Evolutionary conservation across 2,113 vertebrate species (phyloP).

Genomic region (Chelonoidis abingdonii): DNA sequence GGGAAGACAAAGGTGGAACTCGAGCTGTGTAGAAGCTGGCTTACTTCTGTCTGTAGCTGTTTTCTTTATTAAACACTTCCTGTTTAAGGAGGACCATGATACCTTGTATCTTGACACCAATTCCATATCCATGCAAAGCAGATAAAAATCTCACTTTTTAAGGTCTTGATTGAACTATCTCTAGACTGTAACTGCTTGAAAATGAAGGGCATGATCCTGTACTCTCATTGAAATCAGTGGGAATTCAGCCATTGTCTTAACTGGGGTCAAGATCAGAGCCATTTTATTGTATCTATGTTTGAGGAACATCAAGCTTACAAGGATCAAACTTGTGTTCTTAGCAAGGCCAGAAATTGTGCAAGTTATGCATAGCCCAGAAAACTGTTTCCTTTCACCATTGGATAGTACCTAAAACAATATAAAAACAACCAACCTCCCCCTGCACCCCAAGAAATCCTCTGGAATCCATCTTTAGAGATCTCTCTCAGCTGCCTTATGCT

Average conservation of each 20-base stretch:
- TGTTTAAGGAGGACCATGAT: neutral
- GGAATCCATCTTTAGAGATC: neutral
- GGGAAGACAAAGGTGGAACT: neutral
- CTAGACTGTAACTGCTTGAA: fast-evolving
- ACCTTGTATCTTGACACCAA: neutral
- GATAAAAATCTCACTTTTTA: neutral
- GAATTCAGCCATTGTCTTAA: neutral
- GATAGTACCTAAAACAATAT: neutral
- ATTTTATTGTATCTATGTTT: neutral
- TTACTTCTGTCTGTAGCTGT: neutral
- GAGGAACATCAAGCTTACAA: neutral
- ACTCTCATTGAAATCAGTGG: neutral
- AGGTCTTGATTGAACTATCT: neutral
- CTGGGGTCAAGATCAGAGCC: neutral
- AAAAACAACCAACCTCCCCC: neutral
- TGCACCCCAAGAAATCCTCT: neutral
- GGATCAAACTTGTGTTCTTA: neutral
- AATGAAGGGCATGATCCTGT: neutral
- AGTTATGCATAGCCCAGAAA: neutral
- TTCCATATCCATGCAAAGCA: neutral
- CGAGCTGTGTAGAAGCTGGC: neutral
- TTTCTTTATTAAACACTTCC: neutral
- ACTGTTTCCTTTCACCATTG: neutral
- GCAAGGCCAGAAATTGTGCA: neutral
- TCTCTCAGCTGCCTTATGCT: neutral